Conservation (phyloP, 2,888 invertebrate species). For the Ochropleura leucogaster region DNA sequence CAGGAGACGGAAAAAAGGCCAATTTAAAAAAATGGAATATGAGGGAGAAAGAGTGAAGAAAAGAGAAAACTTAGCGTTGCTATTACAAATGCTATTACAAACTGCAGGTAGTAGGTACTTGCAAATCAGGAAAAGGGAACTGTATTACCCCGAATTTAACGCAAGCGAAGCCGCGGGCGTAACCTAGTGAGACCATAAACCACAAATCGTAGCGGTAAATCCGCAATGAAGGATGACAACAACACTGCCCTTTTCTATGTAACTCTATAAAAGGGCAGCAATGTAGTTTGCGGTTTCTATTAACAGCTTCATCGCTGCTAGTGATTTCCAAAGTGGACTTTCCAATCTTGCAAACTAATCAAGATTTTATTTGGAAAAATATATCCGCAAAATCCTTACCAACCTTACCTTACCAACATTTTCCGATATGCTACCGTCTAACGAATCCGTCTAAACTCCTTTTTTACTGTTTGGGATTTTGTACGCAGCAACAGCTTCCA, state of each 20-base stretch:
- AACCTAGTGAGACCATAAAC: not conserved
- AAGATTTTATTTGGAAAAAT: constrained; percentile 2
- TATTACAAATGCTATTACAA: too few species aligned
- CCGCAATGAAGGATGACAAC: not conserved
- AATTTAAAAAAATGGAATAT: too few species aligned
- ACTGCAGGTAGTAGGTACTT: too few species aligned
- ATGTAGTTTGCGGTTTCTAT: not conserved
- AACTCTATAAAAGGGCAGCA: not conserved
- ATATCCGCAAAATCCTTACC: not conserved
- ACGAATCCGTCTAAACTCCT: constrained; percentile 13
- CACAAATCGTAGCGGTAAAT: not conserved
- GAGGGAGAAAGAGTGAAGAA: too few species aligned
- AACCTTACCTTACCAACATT: constrained; percentile 7
- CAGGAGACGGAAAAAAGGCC: too few species aligned
- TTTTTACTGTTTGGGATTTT: constrained; percentile 41
- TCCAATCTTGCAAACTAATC: constrained; percentile 13
- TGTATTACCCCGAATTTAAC: too few species aligned
- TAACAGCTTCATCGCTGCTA: not conserved
- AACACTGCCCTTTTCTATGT: not conserved
- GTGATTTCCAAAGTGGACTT: not conserved
- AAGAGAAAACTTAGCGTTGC: too few species aligned
- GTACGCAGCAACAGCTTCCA: constrained; percentile 15
- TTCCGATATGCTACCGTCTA: constrained; percentile 5
- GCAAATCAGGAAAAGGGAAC: too few species aligned
- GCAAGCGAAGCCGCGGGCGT: too few species aligned